Conservation (phyloP, 2,113 vertebrate species). For the Pelvicachromis taeniatus region DNA sequence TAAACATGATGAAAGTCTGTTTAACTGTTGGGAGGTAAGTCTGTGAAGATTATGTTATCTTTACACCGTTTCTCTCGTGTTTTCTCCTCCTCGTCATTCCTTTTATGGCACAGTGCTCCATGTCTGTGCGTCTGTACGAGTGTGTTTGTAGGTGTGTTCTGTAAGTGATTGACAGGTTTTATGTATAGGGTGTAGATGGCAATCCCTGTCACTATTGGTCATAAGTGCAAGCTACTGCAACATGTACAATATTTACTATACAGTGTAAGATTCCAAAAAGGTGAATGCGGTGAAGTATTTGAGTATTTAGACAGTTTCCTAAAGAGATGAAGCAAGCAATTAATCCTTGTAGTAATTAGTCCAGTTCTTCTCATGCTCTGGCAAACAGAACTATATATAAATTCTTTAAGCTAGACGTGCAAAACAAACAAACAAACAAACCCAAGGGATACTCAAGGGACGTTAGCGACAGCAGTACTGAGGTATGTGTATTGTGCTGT, state of each 20-base stretch:
- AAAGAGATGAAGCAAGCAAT: neutral
- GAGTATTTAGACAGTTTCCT: neutral
- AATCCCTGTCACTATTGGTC: neutral
- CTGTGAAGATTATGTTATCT: conserved; percentile 59
- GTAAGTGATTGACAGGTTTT: neutral
- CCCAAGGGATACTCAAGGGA: neutral
- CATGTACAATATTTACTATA: neutral
- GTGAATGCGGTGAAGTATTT: neutral
- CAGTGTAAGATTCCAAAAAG: neutral
- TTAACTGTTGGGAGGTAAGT: conserved; percentile 84
- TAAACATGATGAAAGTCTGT: conserved; percentile 66
- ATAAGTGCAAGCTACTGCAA: neutral
- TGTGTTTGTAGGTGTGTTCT: conserved; percentile 20
- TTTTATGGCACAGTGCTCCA: neutral
- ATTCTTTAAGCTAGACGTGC: neutral
- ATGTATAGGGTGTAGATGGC: neutral
- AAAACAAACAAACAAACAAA: neutral
- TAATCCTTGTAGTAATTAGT: neutral
- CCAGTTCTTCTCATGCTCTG: neutral
- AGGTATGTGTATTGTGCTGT: neutral
- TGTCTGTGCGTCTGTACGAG: neutral
- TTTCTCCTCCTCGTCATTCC: neutral
- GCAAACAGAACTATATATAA: neutral
- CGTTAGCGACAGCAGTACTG: neutral
- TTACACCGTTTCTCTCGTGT: neutral